Evolutionary conservation across 2,888 invertebrate species (phyloP), one percentile per base, ranked within the genome.

Genomic region (Ypsolopha sequella): DNA sequence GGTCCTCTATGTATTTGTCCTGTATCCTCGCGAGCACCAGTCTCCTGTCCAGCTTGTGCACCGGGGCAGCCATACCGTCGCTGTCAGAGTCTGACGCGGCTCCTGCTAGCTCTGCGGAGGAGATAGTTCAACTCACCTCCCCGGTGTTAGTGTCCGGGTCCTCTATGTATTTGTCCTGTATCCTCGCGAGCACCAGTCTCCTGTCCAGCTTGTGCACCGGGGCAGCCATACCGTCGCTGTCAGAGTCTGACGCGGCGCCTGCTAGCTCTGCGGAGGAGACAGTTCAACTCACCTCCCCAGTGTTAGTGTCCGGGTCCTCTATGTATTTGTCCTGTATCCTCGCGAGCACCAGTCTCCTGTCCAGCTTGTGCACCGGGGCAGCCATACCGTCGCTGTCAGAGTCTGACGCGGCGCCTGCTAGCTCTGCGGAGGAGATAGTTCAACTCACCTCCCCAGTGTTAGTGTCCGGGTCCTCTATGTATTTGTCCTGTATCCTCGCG

Each of bases 1-100:
- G 84, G 54, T 89, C 88, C 24, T 88, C 77, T 0, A 74, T 68
- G 53, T 89, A 89, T 6, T 56, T 54, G 2, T 50, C 60, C 54
- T 74, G 66, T 48, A 84, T 70, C 56, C 75, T 66, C 1, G 72
- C 65, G 6, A 77, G 58, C 2, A 78, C 63, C 14, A 60, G 64
- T 11, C 52, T 51, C 24, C 14, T 39, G 10, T 41, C 48, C 14
- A 53, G 51, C 50, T 54, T 60, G 0, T 45, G 60, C 38, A 68
- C 68, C 47, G 58, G 76, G 50, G 34, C 41, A 14, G 6, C 36
- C 60, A 58, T 59, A 24, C 56, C 59, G 49, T 69, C 69, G 9
- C 55, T 54, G 47, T 59, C 14, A 59, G 65, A 11, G 52, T 51
- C 14, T 24, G 41, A 11, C 35, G 38, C 24, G 53, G 51, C 50